Evolutionary conservation across 2,113 vertebrate genomes (phyloP), one percentile per base, ranked within the genome.

Genomic region (Platichthys flesus): DNA sequence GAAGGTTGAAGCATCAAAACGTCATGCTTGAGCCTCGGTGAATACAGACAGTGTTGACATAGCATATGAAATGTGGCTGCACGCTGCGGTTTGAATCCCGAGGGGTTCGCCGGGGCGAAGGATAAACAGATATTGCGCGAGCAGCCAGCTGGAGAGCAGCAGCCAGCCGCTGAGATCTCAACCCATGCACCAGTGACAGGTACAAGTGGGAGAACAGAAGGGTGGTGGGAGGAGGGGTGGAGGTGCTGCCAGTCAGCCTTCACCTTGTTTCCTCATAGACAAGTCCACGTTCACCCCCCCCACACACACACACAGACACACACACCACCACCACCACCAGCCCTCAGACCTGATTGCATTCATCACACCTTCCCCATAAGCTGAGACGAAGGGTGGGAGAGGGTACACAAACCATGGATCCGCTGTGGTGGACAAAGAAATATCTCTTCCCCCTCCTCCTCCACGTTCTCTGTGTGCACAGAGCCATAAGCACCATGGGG

Each of bases 401-500:
- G 67, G 69, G 52, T 66, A 73, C 55, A 82, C 73, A 76, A 72
- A 82, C 67, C 14, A 18, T 37, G 31, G 70, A 66, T 77, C 78
- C 59, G 78, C 77, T 74, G 21, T 40, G 77, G 63, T 57, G 69
- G 76, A 83, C 86, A 78, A 61, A 85, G 54, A 60, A 65, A 77
- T 45, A 78, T 45, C 76, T 60, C 69, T 21, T 59, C 63, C 66
- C 72, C 63, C 13, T 12, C 24, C 26, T 37, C 35, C 24, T 59
- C 57, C 24, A 37, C 8, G 35, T 37, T n/a, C 54, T 55, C 40
- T 78, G 31, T 88, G 81, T 83, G 82, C 86, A 67, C 73, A 75
- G 71, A 26, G 52, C 85, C 85, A 71, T 67, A 14, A 84, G 80
- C 91, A 83, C 62, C 70, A 26, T n/a, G 75, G 86, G 89, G 80